Percentiles rank a stretch among this genome's conserved stretches.
These are phyloP conservation scores for Ptychoptera contaminata DNA, from an alignment of 2,888 invertebrate species.

Conservation along the genomic window DNA sequence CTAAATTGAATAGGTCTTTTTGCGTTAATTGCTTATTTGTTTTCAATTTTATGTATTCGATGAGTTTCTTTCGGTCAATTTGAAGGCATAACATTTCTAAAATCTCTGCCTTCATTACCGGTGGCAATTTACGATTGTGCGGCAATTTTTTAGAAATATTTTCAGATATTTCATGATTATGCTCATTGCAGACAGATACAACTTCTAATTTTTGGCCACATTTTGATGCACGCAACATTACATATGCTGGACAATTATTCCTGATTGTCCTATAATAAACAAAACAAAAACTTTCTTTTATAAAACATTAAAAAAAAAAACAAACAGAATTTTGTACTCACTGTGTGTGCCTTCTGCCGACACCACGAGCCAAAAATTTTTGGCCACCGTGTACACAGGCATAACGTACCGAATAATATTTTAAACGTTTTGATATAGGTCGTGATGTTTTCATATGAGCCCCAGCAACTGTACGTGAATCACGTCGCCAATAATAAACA, in stretches of 20 bases:
- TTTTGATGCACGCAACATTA: slow-evolving; percentile 30
- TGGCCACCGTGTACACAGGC: slow-evolving; percentile 32
- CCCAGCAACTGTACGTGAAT: slow-evolving; percentile 30
- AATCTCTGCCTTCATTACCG: slow-evolving; percentile 8
- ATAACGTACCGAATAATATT: slow-evolving; percentile 31
- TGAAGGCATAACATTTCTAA: slow-evolving; percentile 8
- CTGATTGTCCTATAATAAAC: slow-evolving; percentile 23
- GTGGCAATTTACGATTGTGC: slow-evolving; percentile 25
- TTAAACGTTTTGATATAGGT: slow-evolving; percentile 25
- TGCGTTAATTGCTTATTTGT: slow-evolving; percentile 8
- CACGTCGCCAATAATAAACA: slow-evolving; percentile 31
- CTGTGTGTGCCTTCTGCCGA: slow-evolving; percentile 27
- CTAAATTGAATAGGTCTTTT: slow-evolving; percentile 10
- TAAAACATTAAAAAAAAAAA: too few species aligned
- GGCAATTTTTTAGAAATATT: slow-evolving; percentile 26
- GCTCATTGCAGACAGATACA: slow-evolving; percentile 31
- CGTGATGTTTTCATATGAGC: slow-evolving; percentile 32
- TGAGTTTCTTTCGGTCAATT: slow-evolving; percentile 10
- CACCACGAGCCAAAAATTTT: slow-evolving; percentile 27
- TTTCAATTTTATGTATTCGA: slow-evolving; percentile 9
- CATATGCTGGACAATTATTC: slow-evolving; percentile 31
- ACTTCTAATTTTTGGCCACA: slow-evolving; percentile 31
- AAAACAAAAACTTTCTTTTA: too few species aligned
- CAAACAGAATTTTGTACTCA: slow-evolving; percentile 17
- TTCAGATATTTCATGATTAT: slow-evolving; percentile 32